Evolutionary conservation across 2,797 vertebrate genomes (phyloP).

Genomic region (Pseudocheirus occidentalis): DNA sequence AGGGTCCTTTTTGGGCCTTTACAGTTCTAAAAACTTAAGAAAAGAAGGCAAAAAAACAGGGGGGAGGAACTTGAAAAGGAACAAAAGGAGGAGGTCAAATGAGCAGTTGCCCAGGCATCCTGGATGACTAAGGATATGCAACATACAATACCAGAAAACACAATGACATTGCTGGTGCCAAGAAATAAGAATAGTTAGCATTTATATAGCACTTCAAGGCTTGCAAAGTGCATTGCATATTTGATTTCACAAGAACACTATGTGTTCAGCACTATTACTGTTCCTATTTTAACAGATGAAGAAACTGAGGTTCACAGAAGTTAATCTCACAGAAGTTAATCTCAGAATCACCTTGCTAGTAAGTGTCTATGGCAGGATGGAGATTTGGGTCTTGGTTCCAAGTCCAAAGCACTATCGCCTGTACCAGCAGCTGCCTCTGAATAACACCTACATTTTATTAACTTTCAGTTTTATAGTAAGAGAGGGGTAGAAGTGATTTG

Average conservation of each 20-base stretch:
- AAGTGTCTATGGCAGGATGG: neutral
- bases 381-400: neutral
- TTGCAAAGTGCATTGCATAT: neutral
- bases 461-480: neutral
- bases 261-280: neutral
- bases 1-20: neutral
- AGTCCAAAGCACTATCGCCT: neutral
- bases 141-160: neutral
- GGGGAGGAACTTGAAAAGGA: neutral
- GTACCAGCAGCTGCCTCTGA: neutral
- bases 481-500: neutral
- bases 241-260: neutral
- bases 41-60: neutral
- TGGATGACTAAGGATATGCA: neutral
- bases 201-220: neutral
- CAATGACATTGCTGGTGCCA: neutral
- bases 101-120: neutral
- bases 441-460: neutral
- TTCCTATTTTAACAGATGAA: neutral
- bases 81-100: neutral
- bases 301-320: neutral
- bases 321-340: neutral
- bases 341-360: neutral
- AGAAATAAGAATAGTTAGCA: neutral
- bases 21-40: neutral